A percentile compares a stretch with the other conserved stretches of the same genome.
These are phyloP conservation scores for Solenopsis invicta DNA, from an alignment of 1,140 invertebrate species.

Conservation along the genomic window DNA sequence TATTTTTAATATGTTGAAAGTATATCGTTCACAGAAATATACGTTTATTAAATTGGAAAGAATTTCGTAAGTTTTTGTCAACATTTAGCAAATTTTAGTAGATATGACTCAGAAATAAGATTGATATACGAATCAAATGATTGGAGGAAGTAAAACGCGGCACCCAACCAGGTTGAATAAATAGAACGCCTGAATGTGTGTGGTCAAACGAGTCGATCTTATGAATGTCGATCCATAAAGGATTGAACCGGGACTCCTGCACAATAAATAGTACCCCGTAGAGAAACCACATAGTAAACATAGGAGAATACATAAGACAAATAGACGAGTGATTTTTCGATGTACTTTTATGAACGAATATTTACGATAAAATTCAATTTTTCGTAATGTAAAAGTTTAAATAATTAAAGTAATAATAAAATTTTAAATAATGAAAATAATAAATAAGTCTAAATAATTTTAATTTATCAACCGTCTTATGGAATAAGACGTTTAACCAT, in stretches of 20 bases:
- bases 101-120: background rate
- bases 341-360: background rate
- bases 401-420: too few relatives aligned
- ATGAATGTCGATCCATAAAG: constrained; percentile 49
- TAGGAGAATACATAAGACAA: background rate
- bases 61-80: background rate
- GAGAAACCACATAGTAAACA: constrained; percentile 12
- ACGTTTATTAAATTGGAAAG: background rate
- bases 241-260: constrained; percentile 31
- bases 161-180: constrained; percentile 45
- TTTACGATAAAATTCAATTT: constrained; percentile 9
- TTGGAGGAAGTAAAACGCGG: constrained; percentile 28
- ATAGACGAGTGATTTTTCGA: background rate
- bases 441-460: constrained; percentile 7
- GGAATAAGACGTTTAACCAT: background rate
- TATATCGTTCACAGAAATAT: background rate
- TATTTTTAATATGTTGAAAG: background rate
- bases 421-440: too few relatives aligned
- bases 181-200: constrained; percentile 44
- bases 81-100: background rate
- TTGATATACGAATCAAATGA: constrained; percentile 10
- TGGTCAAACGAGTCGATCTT: constrained; percentile 44
- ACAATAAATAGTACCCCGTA: constrained; percentile 43
- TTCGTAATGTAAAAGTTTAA: background rate
- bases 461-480: background rate